A percentile compares a stretch with the other conserved stretches of the same genome.
Evolutionary conservation across 1,140 invertebrate species (phyloP).

Genomic region (Solenopsis invicta): DNA sequence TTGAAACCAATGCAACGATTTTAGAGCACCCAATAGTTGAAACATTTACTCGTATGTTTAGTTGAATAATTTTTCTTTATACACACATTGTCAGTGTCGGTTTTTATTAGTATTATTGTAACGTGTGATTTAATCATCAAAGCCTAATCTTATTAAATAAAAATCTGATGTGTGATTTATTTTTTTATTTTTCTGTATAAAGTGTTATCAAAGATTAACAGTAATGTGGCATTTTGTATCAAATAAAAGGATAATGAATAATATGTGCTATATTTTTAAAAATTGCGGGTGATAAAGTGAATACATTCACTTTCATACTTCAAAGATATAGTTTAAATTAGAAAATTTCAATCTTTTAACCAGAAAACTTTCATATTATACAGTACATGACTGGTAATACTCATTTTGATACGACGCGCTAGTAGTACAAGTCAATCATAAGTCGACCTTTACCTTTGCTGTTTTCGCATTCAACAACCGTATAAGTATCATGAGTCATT

Average conservation of each 20-base stretch:
- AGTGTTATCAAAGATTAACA: not conserved
- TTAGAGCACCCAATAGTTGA: too few relatives aligned
- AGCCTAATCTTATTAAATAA: too few relatives aligned
- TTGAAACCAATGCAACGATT: too few relatives aligned
- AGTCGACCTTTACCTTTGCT: not conserved
- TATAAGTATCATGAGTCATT: not conserved
- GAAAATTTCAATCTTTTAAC: not conserved
- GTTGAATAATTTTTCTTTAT: too few relatives aligned
- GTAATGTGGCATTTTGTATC: not conserved
- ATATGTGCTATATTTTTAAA: too few relatives aligned
- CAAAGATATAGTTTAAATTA: not conserved
- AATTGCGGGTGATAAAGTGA: not conserved
- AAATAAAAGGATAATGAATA: not conserved
- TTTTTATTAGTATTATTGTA: too few relatives aligned
- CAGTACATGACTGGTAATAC: not conserved
- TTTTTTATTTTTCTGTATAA: not conserved
- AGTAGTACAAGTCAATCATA: conserved; percentile 29
- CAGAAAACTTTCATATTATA: not conserved
- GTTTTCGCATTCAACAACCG: not conserved
- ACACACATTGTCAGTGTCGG: too few relatives aligned
- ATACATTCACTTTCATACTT: not conserved
- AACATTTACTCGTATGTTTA: too few relatives aligned
- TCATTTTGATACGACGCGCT: not conserved
- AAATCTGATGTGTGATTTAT: not conserved
- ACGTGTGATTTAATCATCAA: too few relatives aligned